Base-by-base conservation (phyloP, 2,113 vertebrate species). In the Centrocercus urophasianus region DNA sequence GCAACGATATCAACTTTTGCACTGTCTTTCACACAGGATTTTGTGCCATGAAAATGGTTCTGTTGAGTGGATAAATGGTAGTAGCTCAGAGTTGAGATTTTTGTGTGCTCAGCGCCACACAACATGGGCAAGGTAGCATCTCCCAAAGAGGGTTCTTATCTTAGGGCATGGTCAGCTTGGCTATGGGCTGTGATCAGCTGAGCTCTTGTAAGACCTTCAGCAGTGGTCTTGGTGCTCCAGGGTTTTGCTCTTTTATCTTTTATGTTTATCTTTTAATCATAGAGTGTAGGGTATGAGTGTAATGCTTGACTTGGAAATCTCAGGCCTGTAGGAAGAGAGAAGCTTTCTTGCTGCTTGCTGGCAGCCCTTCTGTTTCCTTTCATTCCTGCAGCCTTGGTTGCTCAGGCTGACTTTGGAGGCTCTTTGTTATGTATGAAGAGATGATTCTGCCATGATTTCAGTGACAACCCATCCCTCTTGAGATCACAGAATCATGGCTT, bases 51-150 rank as follows among this genome's bases (percentile, higher is more conserved):
- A 40, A 88, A 86, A 42, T 25, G 6, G 66, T 36, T 40, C 54
- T 21, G 80, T 71, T 5, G 1, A 34, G 47, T 19, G 21, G 18
- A 19, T 66, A 34, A 43, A 7, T 83, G 13, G 76, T 13, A 60
- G n/a, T 32, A 69, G 14, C 8, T 42, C 11, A 1, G 32, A 0
- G 0, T 34, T n/a, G 11, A 28, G 59, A 3, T 42, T 66, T 56
- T 32, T 40, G 74, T 21, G 8, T 38, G 13, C 5, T 52, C 38
- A 63, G 21, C 10, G 10, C 52, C 27, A 5, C 4, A 3, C 16
- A 19, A 28, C 21, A 10, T 7, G 21, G 43, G 34, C n/a, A 43
- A 38, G 40, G 30, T 7, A 2, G 1, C 13, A 43, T n/a, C 43
- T 87, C 45, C 45, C 4, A 1, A 8, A 12, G 27, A 6, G n/a